Conservation (phyloP, 2,888 invertebrate genomes). For the Priocnemis perturbator region DNA sequence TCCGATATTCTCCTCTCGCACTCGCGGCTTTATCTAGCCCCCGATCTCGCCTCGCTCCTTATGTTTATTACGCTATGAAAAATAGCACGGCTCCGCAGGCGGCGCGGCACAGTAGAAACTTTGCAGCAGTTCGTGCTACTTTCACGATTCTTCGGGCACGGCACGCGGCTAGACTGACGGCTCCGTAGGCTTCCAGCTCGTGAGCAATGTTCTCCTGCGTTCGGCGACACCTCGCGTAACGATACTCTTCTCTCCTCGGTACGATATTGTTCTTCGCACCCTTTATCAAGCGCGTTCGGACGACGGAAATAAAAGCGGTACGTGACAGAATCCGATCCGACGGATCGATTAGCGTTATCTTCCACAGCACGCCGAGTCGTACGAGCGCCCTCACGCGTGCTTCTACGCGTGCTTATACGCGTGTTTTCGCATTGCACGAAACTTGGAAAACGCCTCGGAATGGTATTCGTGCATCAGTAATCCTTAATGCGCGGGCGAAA, state of each 20-base stretch:
- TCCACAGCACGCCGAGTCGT: conserved; percentile 20
- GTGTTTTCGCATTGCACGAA: conserved; percentile 40
- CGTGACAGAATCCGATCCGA: background rate
- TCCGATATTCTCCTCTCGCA: too few species aligned
- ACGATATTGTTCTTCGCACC: too few species aligned
- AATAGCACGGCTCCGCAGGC: too few species aligned
- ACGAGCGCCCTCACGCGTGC: conserved; percentile 28
- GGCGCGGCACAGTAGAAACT: too few species aligned
- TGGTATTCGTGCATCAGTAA: background rate
- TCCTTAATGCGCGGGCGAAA: background rate
- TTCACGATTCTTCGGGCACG: too few species aligned
- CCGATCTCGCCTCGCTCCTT: too few species aligned
- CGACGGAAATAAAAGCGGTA: background rate
- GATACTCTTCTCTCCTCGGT: conserved; percentile 1
- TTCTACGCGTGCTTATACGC: conserved; percentile 17
- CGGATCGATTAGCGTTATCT: background rate
- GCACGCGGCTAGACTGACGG: too few species aligned
- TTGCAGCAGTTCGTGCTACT: too few species aligned
- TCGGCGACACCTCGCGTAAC: background rate
- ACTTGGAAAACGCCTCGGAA: conserved; percentile 23
- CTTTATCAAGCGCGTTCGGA: background rate
- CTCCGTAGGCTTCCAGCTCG: too few species aligned
- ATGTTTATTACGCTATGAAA: too few species aligned
- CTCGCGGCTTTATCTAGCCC: too few species aligned
- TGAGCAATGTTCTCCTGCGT: background rate